A percentile compares a stretch with the other conserved stretches of the same genome.
Conservation (phyloP, 2,113 vertebrate species). For the Burhinus bistriatus region DNA sequence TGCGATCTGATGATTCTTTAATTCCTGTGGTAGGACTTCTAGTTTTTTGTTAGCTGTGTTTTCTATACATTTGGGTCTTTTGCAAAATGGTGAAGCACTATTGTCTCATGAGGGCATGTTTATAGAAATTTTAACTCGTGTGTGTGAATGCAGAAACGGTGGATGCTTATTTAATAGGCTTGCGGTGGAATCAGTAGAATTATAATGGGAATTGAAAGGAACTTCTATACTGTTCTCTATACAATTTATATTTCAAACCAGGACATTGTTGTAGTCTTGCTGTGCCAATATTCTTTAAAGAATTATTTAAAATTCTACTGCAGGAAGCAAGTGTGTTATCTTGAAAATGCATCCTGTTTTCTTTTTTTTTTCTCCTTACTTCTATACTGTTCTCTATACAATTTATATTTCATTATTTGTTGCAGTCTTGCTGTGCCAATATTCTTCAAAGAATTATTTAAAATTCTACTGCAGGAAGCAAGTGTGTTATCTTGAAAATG, state of each 20-base stretch:
- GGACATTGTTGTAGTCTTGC: background rate
- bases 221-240: background rate
- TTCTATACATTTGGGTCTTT: background rate
- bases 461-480: background rate
- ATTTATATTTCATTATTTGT: conserved; percentile 4
- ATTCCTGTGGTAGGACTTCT: background rate
- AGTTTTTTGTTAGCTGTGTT: background rate
- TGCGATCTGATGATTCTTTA: background rate
- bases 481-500: background rate
- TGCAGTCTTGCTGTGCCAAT: background rate
- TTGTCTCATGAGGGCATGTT: background rate
- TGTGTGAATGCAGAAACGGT: background rate
- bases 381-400: background rate
- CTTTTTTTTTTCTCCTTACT: background rate
- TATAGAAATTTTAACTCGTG: background rate
- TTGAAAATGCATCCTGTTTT: background rate
- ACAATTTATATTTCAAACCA: background rate
- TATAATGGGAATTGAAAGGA: background rate
- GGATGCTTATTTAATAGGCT: background rate
- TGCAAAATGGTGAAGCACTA: background rate
- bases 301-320: background rate
- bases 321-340: background rate
- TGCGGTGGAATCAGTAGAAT: background rate
- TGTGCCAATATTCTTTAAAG: background rate
- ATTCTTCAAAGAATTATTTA: conserved; percentile 10